Conservation (phyloP, 2,113 vertebrate genomes). For the Takifugu flavidus region DNA sequence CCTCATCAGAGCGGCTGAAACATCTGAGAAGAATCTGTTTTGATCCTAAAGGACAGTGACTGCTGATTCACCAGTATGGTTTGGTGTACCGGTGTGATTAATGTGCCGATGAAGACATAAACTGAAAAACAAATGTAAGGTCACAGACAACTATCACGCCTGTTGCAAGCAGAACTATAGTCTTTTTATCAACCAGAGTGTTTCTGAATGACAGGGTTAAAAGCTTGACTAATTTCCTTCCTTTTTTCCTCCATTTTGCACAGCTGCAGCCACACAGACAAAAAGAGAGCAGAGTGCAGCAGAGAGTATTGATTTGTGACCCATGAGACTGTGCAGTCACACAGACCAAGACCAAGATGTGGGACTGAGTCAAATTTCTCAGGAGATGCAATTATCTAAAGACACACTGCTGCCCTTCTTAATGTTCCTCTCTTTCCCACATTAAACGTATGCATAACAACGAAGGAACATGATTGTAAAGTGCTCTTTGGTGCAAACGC, state of each 20-base stretch:
- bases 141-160: too few species aligned
- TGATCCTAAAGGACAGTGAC: slow-evolving; percentile 10
- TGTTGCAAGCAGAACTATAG: too few species aligned
- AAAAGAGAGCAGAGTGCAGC: slow-evolving; percentile 30
- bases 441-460: slow-evolving; percentile 1
- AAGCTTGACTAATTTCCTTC: slow-evolving; percentile 43
- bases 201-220: slow-evolving; percentile 57
- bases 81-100: too few species aligned
- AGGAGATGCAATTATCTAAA: neutral
- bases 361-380: neutral
- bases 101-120: too few species aligned
- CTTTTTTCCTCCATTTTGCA: slow-evolving; percentile 20
- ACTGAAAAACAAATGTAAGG: too few species aligned
- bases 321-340: neutral
- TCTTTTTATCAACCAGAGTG: neutral
- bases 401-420: neutral
- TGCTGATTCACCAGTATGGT: neutral
- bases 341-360: neutral
- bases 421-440: neutral
- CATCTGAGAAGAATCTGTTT: too few species aligned
- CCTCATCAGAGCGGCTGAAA: neutral
- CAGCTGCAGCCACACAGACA: slow-evolving; percentile 27
- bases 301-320: slow-evolving; percentile 51
- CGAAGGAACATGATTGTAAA: neutral
- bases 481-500: slow-evolving; percentile 14